Percentiles rank a stretch among this genome's conserved stretches.
Evolutionary conservation across 2,888 invertebrate genomes (phyloP).

Genomic region (Thecocarcelia acutangulata): DNA sequence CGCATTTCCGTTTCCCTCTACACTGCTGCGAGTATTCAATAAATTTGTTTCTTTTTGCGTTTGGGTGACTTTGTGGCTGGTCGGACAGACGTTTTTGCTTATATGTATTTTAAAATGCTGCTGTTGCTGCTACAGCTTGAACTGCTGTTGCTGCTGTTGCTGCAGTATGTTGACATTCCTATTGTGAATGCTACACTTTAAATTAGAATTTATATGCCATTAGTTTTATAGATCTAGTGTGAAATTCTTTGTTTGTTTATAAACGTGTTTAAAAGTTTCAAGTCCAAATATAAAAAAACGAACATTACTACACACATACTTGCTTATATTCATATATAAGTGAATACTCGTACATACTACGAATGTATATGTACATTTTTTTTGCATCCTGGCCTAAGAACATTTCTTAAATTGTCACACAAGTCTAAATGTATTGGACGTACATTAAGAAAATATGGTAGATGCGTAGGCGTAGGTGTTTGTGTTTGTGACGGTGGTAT

Average conservation of each 20-base stretch:
- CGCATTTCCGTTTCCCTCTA: constrained; percentile 70
- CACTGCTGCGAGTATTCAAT: constrained; percentile 30
- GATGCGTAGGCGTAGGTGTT: constrained; percentile 66
- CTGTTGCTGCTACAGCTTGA: background rate
- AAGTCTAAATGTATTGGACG: background rate
- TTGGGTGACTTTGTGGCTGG: constrained; percentile 15
- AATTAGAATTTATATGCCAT: constrained; percentile 69
- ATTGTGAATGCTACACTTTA: constrained; percentile 67
- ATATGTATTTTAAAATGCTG: background rate
- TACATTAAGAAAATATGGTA: constrained; percentile 27
- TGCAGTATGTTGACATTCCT: constrained; percentile 58
- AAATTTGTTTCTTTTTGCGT: background rate
- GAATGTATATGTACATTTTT: too few relatives aligned
- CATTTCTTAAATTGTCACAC: constrained; percentile 62
- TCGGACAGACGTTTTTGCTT: too few relatives aligned
- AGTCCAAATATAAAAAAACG: too few relatives aligned
- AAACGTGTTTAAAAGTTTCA: constrained; percentile 30
- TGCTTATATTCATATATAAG: too few relatives aligned
- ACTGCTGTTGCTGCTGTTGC: constrained; percentile 5
- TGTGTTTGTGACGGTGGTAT: constrained; percentile 29
- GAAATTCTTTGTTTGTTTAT: constrained; percentile 68
- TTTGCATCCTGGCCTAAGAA: constrained; percentile 24
- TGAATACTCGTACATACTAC: too few relatives aligned
- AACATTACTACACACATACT: too few relatives aligned
- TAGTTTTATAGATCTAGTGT: constrained; percentile 70